A percentile compares a stretch with the other conserved stretches of the same genome.
Evolutionary conservation across 2,797 vertebrate species (phyloP).

Genomic region (Threskiornis aethiopicus): DNA sequence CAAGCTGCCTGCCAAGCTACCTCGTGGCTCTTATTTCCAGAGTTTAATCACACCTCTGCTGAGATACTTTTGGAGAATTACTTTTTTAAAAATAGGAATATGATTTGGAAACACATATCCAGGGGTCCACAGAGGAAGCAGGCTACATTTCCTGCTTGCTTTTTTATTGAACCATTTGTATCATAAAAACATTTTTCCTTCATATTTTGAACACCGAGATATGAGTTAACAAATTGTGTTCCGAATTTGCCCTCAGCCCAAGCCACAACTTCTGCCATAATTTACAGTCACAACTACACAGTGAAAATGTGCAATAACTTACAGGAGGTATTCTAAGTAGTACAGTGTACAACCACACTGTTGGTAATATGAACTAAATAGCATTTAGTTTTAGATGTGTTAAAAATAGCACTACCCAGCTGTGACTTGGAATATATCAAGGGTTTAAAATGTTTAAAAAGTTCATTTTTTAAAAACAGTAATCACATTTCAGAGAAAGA

Average conservation of each 20-base stretch:
- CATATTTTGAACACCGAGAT: neutral
- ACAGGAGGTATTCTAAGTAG: neutral
- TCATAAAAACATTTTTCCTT: constrained; percentile 12
- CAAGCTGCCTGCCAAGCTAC: constrained; percentile 10
- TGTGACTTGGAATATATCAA: neutral
- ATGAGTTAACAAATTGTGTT: constrained; percentile 28
- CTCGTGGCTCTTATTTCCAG: constrained; percentile 25
- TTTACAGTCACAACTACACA: neutral
- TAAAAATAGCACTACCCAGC: neutral
- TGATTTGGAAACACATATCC: constrained; percentile 55
- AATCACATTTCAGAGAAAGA: neutral
- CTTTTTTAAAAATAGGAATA: constrained; percentile 45
- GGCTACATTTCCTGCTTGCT: neutral
- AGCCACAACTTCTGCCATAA: neutral
- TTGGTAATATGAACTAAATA: neutral
- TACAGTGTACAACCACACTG: neutral
- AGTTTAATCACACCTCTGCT: constrained; percentile 36
- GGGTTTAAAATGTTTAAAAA: neutral
- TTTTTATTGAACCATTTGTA: constrained; percentile 32
- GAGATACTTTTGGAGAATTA: constrained; percentile 14
- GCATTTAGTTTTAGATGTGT: neutral
- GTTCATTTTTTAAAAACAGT: neutral
- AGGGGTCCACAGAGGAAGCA: constrained; percentile 4
- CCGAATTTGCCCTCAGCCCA: neutral
- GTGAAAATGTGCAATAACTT: neutral